Conservation (phyloP, 2,888 invertebrate species). For the Drosophila mercatorum region DNA sequence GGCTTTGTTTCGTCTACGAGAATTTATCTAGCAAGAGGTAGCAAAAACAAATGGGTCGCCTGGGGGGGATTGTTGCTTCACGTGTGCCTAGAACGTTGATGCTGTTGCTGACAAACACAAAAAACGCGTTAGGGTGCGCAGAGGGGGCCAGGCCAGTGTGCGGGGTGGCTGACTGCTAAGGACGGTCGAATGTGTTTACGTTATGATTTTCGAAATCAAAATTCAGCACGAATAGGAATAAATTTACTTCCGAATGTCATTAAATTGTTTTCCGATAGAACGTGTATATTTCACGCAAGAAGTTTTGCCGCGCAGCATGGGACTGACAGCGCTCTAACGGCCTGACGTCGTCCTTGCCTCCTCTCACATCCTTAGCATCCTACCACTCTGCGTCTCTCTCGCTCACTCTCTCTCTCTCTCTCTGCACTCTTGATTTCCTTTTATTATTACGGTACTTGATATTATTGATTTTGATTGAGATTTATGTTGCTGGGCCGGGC, state of each 20-base stretch:
- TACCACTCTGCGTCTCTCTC: not conserved
- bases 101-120: conserved; percentile 61
- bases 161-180: conserved; percentile 17
- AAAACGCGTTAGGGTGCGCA: conserved; percentile 16
- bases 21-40: conserved; percentile 75
- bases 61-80: conserved; percentile 62
- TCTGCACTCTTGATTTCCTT: conserved; percentile 63
- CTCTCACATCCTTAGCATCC: conserved; percentile 28
- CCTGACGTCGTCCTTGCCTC: conserved; percentile 1
- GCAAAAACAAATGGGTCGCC: conserved; percentile 73
- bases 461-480: conserved; percentile 82
- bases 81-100: conserved; percentile 45
- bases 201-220: conserved; percentile 82
- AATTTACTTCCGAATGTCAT: conserved; percentile 83
- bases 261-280: conserved; percentile 84
- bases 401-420: conserved; percentile 30
- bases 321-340: conserved; percentile 23
- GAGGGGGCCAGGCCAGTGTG: not conserved
- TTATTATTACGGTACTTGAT: conserved; percentile 79
- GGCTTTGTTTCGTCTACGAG: conserved; percentile 70
- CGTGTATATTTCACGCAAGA: conserved; percentile 78
- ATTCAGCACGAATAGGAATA: conserved; percentile 82
- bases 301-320: conserved; percentile 52
- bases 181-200: conserved; percentile 73
- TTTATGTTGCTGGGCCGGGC: conserved; percentile 61